phyloP scores from a whole-genome alignment of 2,888 invertebrate species.

The Amiota minor region DNA sequence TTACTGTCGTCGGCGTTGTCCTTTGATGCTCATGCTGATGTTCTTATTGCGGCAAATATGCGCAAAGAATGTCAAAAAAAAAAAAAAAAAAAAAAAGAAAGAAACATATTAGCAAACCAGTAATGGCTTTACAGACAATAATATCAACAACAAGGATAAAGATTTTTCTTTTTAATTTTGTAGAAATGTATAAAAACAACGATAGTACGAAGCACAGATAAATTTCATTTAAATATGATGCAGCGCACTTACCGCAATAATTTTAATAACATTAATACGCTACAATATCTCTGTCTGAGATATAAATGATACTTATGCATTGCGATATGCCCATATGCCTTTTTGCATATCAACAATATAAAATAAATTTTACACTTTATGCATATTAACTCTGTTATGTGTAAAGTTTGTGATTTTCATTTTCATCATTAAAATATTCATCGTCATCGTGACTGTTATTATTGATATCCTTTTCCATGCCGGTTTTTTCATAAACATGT shows the following conservation, averaged over 20 bases:
- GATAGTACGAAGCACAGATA: neutral
- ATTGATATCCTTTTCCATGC: neutral
- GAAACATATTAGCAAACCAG: neutral
- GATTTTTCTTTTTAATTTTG: neutral
- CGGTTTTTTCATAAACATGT: conserved; percentile 4
- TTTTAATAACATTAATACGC: neutral
- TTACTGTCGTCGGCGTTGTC: neutral
- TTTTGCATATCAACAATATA: neutral
- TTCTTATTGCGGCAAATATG: conserved; percentile 12
- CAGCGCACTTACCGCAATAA: neutral
- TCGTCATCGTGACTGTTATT: neutral
- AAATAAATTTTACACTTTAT: conserved; percentile 24
- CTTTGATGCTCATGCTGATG: neutral
- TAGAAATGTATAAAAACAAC: neutral
- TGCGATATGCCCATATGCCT: neutral
- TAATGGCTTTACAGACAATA: neutral
- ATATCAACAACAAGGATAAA: neutral
- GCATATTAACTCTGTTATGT: neutral
- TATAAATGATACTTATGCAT: too few relatives aligned
- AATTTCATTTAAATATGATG: neutral
- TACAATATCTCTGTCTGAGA: too few relatives aligned
- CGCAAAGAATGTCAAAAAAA: conserved; percentile 12
- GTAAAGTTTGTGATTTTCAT: neutral
- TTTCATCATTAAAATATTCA: neutral
- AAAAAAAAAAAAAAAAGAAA: too few relatives aligned